These are phyloP conservation scores for Murina feae DNA, from an alignment of 2,113 vertebrate species.

Conservation along the genomic window DNA sequence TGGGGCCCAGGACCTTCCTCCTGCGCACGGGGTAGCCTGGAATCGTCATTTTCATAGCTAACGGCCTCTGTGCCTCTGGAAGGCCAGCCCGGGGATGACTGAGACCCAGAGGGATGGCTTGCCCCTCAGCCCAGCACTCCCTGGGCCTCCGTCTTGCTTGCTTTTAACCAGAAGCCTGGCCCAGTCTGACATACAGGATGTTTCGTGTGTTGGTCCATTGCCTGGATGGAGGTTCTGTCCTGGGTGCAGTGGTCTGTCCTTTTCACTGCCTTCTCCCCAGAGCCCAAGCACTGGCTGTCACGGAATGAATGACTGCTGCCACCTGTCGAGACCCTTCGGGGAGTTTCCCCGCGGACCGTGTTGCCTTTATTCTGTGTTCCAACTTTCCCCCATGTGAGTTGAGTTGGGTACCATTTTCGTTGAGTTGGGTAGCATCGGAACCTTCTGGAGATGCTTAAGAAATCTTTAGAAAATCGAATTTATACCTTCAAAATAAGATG, in stretches of 20 bases:
- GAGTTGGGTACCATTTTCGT: neutral
- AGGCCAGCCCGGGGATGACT: neutral
- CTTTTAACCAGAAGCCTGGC: neutral
- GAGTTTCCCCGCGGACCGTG: neutral
- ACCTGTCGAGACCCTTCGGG: neutral
- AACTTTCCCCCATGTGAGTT: neutral
- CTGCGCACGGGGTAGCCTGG: neutral
- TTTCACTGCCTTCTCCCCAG: neutral
- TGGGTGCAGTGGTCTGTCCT: neutral
- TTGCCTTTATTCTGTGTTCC: neutral
- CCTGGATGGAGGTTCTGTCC: too few species aligned
- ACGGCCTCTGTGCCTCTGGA: neutral
- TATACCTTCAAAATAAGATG: neutral
- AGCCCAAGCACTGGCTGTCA: neutral
- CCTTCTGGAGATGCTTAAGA: neutral
- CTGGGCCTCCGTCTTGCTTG: neutral
- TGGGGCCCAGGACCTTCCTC: neutral
- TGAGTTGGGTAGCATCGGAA: neutral
- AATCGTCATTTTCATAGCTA: neutral
- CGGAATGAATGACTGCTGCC: neutral
- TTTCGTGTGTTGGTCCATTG: neutral
- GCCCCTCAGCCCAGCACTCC: neutral
- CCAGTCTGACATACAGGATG: too few species aligned
- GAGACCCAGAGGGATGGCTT: neutral
- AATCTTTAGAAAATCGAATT: neutral